Base-by-base conservation (phyloP, 2,888 invertebrate genomes). In the Punctoribates punctum region DNA sequence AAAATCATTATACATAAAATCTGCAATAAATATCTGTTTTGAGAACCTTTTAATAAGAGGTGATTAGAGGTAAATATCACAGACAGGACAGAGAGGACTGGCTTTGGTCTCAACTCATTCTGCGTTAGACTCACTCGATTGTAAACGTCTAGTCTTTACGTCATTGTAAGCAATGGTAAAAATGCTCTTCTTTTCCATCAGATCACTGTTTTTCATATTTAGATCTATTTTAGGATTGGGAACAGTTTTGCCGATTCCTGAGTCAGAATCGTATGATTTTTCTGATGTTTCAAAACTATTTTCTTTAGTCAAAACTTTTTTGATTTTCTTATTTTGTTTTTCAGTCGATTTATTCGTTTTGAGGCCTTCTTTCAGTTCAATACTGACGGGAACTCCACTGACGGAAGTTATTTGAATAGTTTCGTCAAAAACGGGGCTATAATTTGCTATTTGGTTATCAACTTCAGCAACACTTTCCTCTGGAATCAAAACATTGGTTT, bases 91-190 rank as follows among this genome's bases (percentile, higher is more conserved):
- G 62, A 62, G 15, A 62, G 29, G 25, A 38, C 11, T 65, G 34
- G 29, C n/a, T 4, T 65, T 65, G 8, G n/a, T 9, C 1, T 42
- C 1, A 25, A 62, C 27, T 62, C 62, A 65, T 27, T 65, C 65
- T 15, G n/a, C 38, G 27, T 13, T 65, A 29, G 65, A 65, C 27
- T 65, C 65, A 20, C 38, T 27, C 29, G 65, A 65, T 38, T 65
- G 65, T 6, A 65, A 27, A 20, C 27, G 65, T 54, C 75, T 38
- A 9, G 79, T 81, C 60, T 80, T 79, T 75, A 94, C 92, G 82
- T 94, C 94, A 82, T 92, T 92, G 82, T 94, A 95, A 0, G 94
- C 94, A 80, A 95, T 95, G 9, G 93, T 93, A 82, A 95, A 95
- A 38, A 95, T 90, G 83, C 94, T 94, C 83, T 94, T 94, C 85